phyloP scores from a whole-genome alignment of 2,113 vertebrate genomes.

The Tinamus guttatus region DNA sequence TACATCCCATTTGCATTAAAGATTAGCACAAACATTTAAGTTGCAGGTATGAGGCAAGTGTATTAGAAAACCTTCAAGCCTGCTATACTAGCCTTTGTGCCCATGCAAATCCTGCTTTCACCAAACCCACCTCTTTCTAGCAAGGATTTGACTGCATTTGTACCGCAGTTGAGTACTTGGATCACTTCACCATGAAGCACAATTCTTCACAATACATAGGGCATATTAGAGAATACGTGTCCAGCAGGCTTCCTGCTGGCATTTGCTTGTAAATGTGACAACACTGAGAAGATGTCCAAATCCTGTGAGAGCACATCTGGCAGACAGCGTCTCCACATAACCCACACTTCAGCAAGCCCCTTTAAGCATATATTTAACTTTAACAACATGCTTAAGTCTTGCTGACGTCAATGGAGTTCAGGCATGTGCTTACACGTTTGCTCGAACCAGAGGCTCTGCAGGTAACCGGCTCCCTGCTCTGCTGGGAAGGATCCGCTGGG shows the following conservation, averaged over 20 bases:
- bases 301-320: conserved; percentile 15
- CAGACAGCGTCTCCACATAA: not conserved
- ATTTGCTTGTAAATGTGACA: conserved; percentile 36
- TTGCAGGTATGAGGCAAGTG: not conserved
- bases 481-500: not conserved
- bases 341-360: conserved; percentile 18
- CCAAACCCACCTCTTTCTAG: not conserved
- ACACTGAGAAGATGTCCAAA: conserved; percentile 1
- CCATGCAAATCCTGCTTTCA: not conserved
- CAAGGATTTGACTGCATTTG: not conserved
- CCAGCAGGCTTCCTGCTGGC: not conserved
- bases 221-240: not conserved
- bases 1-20: not conserved
- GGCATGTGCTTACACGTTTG: not conserved
- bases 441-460: not conserved
- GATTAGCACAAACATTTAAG: not conserved
- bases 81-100: not conserved
- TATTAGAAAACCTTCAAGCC: not conserved
- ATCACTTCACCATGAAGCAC: not conserved
- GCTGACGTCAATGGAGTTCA: not conserved
- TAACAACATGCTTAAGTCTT: not conserved
- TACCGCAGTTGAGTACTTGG: not conserved
- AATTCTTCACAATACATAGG: not conserved
- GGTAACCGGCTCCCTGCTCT: not conserved
- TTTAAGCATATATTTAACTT: not conserved